Percentiles rank a stretch among this genome's conserved stretches.
These are phyloP conservation scores for Philypnodon macrostomus DNA, from an alignment of 2,797 vertebrate species.

Conservation along the genomic window DNA sequence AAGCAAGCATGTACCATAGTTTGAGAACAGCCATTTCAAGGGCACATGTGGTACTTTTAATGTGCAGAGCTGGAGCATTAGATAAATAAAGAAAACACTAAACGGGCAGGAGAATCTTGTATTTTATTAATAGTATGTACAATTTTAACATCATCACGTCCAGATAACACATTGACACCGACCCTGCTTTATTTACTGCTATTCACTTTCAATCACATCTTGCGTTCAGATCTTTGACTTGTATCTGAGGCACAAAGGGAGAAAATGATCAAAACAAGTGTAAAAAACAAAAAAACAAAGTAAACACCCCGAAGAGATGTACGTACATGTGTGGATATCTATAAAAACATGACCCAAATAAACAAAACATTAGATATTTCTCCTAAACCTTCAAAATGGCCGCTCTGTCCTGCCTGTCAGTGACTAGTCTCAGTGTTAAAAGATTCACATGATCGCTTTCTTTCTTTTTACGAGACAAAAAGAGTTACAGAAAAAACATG, in stretches of 20 bases:
- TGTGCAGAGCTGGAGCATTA: too few species aligned
- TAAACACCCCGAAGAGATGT: constrained; percentile 44
- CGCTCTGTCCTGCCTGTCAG: constrained; percentile 29
- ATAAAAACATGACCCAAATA: constrained; percentile 61
- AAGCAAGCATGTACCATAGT: too few species aligned
- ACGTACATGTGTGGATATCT: constrained; percentile 54
- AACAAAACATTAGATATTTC: constrained; percentile 26
- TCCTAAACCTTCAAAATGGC: constrained; percentile 25
- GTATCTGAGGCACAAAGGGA: constrained; percentile 81
- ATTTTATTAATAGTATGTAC: constrained; percentile 79
- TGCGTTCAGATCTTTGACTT: constrained; percentile 57
- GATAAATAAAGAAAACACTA: constrained; percentile 42
- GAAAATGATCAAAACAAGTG: constrained; percentile 74
- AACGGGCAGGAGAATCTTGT: constrained; percentile 66
- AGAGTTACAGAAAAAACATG: constrained; percentile 43
- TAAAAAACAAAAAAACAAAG: constrained; percentile 60
- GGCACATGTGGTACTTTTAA: too few species aligned
- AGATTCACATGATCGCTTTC: constrained; percentile 35
- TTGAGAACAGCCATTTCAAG: too few species aligned
- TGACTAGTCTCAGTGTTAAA: constrained; percentile 39
- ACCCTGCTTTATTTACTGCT: constrained; percentile 51
- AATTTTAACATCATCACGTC: constrained; percentile 70
- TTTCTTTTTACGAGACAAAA: constrained; percentile 44
- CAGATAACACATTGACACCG: constrained; percentile 72
- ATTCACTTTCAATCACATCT: constrained; percentile 41